Percentiles rank a stretch among this genome's conserved stretches.
Conservation (phyloP, 2,797 vertebrate species). For the Lepilemur septentrionalis region DNA sequence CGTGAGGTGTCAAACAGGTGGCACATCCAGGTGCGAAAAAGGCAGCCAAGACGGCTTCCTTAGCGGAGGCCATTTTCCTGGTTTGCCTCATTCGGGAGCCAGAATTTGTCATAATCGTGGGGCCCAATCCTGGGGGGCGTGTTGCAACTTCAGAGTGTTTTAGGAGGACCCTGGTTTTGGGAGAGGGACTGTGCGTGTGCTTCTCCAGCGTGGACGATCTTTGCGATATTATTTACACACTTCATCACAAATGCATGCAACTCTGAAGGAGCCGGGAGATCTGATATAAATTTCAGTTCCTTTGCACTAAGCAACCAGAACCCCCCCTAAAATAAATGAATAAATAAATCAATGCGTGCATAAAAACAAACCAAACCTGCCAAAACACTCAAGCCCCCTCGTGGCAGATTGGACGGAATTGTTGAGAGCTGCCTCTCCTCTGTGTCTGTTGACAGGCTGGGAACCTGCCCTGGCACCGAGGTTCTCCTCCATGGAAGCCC, state of each 20-base stretch:
- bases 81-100: not conserved
- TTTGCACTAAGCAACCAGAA: not conserved
- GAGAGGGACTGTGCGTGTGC: fast-evolving
- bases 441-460: fast-evolving
- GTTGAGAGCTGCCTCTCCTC: not conserved
- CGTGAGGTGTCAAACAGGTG: not conserved
- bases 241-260: not conserved
- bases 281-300: not conserved
- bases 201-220: fast-evolving
- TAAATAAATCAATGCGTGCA: no score
- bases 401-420: fast-evolving
- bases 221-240: not conserved
- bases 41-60: not conserved
- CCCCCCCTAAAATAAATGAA: not conserved
- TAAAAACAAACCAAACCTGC: not conserved
- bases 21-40: not conserved
- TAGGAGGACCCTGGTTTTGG: not conserved
- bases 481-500: fast-evolving
- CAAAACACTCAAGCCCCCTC: fast-evolving
- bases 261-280: not conserved
- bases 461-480: fast-evolving
- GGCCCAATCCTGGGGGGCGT: not conserved
- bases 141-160: not conserved
- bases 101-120: fast-evolving
- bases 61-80: not conserved